These are phyloP conservation scores for Meleagris gallopavo DNA, from an alignment of 2,113 vertebrate species.

Conservation along the genomic window DNA sequence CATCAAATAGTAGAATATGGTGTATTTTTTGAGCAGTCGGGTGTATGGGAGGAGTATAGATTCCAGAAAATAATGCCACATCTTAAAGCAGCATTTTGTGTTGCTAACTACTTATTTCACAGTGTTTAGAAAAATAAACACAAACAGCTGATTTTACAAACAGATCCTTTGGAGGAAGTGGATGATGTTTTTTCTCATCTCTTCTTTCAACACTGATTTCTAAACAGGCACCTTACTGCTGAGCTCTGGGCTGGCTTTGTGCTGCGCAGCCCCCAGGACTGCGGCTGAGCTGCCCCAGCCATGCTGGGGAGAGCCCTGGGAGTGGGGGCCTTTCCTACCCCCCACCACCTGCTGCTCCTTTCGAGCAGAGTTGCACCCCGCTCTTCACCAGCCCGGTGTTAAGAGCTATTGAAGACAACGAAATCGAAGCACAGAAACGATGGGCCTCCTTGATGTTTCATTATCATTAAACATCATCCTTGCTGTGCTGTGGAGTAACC, in stretches of 20 bases:
- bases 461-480: not conserved
- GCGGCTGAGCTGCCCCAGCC: not conserved
- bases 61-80: constrained; percentile 8
- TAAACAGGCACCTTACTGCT: not conserved
- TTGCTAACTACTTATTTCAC: not conserved
- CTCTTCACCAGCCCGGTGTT: not conserved
- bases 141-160: not conserved
- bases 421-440: not conserved
- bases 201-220: not conserved
- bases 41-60: constrained; percentile 10
- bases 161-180: not conserved
- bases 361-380: not conserved
- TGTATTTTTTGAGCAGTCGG: not conserved
- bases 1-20: not conserved
- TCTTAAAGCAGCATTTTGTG: constrained; percentile 24
- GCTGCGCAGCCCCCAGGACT: too few species aligned
- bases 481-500: not conserved
- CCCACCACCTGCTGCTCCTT: not conserved
- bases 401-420: not conserved
- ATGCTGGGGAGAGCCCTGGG: not conserved
- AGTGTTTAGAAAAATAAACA: not conserved
- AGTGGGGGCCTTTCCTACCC: not conserved
- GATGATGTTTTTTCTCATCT: not conserved
- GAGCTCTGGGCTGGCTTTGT: not conserved
- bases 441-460: not conserved